Evolutionary conservation across 2,888 invertebrate genomes (phyloP).

Genomic region (Molanna angustata): DNA sequence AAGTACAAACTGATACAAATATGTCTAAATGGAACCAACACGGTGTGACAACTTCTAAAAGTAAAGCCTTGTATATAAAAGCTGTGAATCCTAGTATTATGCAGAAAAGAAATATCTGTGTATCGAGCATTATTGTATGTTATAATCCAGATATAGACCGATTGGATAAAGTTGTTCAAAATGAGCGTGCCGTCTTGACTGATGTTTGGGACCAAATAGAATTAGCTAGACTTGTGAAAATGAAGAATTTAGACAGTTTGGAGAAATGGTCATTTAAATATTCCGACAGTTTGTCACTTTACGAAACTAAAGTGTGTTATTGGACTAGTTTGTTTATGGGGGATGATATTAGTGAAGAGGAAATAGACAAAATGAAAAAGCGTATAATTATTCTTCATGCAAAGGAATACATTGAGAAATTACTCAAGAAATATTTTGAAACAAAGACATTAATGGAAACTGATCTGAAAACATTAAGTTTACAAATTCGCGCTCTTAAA

Average conservation of each 20-base stretch:
- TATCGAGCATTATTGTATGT: slow-evolving; percentile 5
- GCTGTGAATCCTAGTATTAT: slow-evolving; percentile 13
- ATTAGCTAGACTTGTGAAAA: neutral
- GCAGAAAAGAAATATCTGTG: neutral
- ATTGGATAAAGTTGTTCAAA: slow-evolving; percentile 3
- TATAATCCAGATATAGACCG: slow-evolving; percentile 1
- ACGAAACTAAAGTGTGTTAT: slow-evolving; percentile 16
- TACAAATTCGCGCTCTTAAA: slow-evolving; percentile 8
- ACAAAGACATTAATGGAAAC: slow-evolving; percentile 1
- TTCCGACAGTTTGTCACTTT: slow-evolving; percentile 8
- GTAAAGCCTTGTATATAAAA: slow-evolving; percentile 12
- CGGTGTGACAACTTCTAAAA: slow-evolving; percentile 18
- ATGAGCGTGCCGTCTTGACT: slow-evolving; percentile 2
- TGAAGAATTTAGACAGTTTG: slow-evolving; percentile 5
- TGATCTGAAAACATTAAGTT: slow-evolving; percentile 1
- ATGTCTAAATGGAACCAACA: slow-evolving; percentile 10
- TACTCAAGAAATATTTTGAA: slow-evolving; percentile 4
- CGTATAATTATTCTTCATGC: slow-evolving; percentile 4
- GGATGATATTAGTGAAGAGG: neutral
- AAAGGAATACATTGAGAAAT: neutral
- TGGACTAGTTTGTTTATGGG: slow-evolving; percentile 10
- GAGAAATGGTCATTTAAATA: neutral
- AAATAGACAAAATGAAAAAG: neutral
- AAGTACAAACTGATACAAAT: slow-evolving; percentile 8
- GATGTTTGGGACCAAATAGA: slow-evolving; percentile 23